Percentiles rank a stretch among this genome's conserved stretches.
phyloP scores from a whole-genome alignment of 1,140 invertebrate species.

The Lepidurus couesii region DNA sequence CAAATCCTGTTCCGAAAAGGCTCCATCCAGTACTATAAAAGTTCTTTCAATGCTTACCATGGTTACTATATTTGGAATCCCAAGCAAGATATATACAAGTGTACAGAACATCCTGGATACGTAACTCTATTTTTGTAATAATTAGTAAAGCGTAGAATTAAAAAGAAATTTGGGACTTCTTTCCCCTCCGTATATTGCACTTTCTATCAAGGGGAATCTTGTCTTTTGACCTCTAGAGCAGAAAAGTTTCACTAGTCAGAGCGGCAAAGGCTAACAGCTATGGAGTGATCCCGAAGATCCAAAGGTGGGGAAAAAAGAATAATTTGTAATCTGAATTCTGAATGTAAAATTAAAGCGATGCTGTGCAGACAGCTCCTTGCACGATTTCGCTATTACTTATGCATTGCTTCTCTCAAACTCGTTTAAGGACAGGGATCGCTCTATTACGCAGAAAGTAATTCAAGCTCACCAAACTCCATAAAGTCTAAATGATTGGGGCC shows the following conservation, averaged over 20 bases:
- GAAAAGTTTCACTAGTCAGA: no score
- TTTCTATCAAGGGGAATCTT: no score
- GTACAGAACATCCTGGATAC: not conserved
- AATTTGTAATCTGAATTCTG: no score
- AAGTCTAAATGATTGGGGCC: not conserved
- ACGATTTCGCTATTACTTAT: not conserved
- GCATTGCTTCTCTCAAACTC: not conserved
- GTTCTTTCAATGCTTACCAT: not conserved
- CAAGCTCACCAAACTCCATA: not conserved
- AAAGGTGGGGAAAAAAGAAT: no score
- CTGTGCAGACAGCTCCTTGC: not conserved
- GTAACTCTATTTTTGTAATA: no score
- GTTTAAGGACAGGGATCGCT: slow-evolving; percentile 3
- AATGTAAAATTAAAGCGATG: not conserved
- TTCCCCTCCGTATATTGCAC: no score
- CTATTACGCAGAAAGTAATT: not conserved
- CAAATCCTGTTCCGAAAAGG: not conserved
- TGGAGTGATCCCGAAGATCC: no score
- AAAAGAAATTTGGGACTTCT: no score
- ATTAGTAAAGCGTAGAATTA: no score
- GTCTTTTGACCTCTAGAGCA: no score
- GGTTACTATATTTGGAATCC: not conserved
- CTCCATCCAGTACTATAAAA: not conserved
- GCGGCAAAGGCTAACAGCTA: no score
- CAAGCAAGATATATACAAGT: not conserved